A percentile compares a stretch with the other conserved stretches of the same genome.
Evolutionary conservation across 1,140 invertebrate genomes (phyloP).

Genomic region (Metopolophium dirhodum): DNA sequence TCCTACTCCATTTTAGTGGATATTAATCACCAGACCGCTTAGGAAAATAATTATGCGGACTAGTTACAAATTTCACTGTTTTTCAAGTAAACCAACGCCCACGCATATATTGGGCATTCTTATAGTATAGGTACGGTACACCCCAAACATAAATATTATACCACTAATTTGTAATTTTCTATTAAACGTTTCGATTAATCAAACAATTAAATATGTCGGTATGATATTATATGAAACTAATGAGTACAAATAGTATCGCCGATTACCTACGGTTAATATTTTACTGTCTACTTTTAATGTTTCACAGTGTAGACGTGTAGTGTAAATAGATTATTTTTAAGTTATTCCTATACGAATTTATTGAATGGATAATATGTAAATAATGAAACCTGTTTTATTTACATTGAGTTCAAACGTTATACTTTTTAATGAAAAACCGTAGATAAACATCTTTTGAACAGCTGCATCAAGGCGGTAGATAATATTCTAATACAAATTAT

Average conservation of each 20-base stretch:
- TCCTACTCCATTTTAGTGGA: too few species aligned
- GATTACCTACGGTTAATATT: not conserved
- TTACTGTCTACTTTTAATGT: not conserved
- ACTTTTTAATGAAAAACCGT: not conserved
- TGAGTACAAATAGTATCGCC: not conserved
- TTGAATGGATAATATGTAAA: not conserved
- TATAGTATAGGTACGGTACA: not conserved
- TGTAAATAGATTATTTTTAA: not conserved
- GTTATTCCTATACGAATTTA: not conserved
- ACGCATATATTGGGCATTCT: not conserved
- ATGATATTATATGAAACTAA: not conserved
- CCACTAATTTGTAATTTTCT: not conserved
- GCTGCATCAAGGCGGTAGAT: not conserved
- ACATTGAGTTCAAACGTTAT: not conserved
- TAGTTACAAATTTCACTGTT: too few species aligned
- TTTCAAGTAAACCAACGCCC: too few species aligned
- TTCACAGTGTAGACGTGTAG: not conserved
- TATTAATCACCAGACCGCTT: too few species aligned
- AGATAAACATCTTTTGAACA: not conserved
- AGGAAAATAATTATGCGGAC: too few species aligned
- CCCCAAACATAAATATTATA: not conserved
- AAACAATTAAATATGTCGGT: not conserved
- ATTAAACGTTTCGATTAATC: not conserved
- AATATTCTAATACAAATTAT: not conserved
- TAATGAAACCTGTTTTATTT: slow-evolving; percentile 18